Evolutionary conservation across 2,888 invertebrate species (phyloP).

Genomic region (Octonoba sinensis): DNA sequence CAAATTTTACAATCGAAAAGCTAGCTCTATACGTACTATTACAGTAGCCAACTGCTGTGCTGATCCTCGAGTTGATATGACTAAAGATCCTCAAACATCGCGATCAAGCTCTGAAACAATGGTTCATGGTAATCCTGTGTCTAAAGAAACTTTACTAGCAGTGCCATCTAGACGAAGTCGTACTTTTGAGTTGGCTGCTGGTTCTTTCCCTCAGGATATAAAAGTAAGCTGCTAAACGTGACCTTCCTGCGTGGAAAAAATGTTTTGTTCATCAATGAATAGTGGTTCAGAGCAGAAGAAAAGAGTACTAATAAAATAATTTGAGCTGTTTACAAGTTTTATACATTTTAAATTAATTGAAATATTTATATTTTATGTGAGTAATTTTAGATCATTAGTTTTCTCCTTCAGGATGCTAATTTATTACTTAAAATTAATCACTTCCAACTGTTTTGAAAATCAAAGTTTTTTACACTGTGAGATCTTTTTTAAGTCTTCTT

Average conservation of each 20-base stretch:
- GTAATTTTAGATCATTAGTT: too few species aligned
- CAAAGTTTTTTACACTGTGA: too few species aligned
- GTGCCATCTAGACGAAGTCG: conserved; percentile 40
- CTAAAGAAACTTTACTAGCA: conserved; percentile 55
- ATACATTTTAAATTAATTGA: too few species aligned
- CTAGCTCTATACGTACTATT: conserved; percentile 82
- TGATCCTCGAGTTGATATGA: conserved; percentile 18
- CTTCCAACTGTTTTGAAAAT: too few species aligned
- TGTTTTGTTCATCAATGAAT: background rate
- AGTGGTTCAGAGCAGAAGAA: too few species aligned
- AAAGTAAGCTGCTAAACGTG: conserved; percentile 15
- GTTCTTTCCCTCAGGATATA: conserved; percentile 43
- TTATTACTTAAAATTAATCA: too few species aligned
- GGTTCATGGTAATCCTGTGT: conserved; percentile 67
- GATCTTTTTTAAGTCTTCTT: too few species aligned
- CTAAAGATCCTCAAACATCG: conserved; percentile 5
- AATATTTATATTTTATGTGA: too few species aligned
- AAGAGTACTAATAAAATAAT: too few species aligned
- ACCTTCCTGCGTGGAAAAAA: background rate
- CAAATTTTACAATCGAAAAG: conserved; percentile 83
- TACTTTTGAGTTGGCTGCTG: conserved; percentile 43
- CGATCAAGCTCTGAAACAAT: conserved; percentile 16
- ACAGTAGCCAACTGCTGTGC: conserved; percentile 81
- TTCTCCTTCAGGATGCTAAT: too few species aligned
- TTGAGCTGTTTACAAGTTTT: too few species aligned